These are phyloP conservation scores for Aplidium turbinatum DNA, from an alignment of 23 tunicate species.

Conservation along the genomic window DNA sequence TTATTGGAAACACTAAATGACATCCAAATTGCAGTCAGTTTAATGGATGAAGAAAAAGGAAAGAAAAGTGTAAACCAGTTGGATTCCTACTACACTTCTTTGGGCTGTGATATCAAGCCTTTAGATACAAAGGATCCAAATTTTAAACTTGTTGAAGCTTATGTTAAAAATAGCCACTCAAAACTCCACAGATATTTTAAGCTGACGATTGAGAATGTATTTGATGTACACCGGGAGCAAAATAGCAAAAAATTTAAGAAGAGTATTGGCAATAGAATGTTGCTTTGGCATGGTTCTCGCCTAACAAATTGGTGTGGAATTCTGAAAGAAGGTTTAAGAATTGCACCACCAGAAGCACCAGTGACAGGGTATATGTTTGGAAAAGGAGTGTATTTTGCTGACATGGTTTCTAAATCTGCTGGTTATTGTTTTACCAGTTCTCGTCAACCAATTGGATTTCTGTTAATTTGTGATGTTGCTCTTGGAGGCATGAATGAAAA, in stretches of 20 bases:
- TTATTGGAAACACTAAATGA: conserved; percentile 62
- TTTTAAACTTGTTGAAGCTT: conserved; percentile 46
- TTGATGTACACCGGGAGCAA: conserved; percentile 30
- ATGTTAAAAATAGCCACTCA: conserved; percentile 58
- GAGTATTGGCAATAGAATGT: conserved; percentile 54
- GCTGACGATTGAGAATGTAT: conserved; percentile 44
- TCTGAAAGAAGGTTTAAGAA: conserved; percentile 70
- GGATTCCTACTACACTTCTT: conserved; percentile 48
- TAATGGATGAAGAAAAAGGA: conserved; percentile 46
- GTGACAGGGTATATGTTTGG: conserved; percentile 83
- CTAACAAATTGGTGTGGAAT: conserved; percentile 86
- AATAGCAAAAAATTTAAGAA: conserved; percentile 38
- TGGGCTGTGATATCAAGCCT: conserved; percentile 41
- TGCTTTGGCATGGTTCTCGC: conserved; percentile 86
- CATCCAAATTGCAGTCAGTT: conserved; percentile 62
- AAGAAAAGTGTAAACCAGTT: conserved; percentile 37
- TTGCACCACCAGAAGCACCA: conserved; percentile 91
- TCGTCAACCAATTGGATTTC: conserved; percentile 57
- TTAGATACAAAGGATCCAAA: conserved; percentile 26
- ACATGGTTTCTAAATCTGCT: conserved; percentile 84
- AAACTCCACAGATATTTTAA: conserved; percentile 34
- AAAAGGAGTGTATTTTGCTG: conserved; percentile 91
- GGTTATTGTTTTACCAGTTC: conserved; percentile 53
- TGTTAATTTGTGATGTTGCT: conserved; percentile 83
- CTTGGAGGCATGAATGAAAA: conserved; percentile 46